Evolutionary conservation across 1,140 invertebrate species (phyloP).

Genomic region (Macrobrachium rosenbergii): DNA sequence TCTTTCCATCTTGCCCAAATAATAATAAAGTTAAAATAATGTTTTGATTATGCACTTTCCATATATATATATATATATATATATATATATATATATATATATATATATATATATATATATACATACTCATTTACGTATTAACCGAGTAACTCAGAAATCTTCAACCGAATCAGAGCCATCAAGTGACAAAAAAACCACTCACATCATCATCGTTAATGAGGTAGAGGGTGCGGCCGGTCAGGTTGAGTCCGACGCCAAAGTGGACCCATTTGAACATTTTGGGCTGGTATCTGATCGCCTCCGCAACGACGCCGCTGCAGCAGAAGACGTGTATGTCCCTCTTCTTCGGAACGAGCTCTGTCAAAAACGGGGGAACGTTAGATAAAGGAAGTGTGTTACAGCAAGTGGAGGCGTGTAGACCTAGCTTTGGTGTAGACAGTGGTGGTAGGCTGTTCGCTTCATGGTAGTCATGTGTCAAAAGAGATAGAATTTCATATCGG

Average conservation of each 20-base stretch:
- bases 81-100: neutral
- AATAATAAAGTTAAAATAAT: no score
- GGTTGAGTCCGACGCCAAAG: conserved; percentile 14
- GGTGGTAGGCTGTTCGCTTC: neutral
- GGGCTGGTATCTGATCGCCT: neutral
- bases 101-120: neutral
- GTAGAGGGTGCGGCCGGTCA: neutral
- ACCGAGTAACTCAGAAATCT: neutral
- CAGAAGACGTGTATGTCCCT: conserved; percentile 29
- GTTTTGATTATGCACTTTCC: neutral
- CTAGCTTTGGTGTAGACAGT: neutral
- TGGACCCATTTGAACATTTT: conserved; percentile 29
- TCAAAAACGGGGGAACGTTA: neutral
- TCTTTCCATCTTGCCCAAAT: no score
- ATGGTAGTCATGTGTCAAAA: no score
- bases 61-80: neutral
- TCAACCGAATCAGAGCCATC: neutral
- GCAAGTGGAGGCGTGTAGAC: no score
- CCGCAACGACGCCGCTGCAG: conserved; percentile 12
- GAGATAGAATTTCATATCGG: no score
- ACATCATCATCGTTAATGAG: conserved; percentile 12
- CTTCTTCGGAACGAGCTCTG: conserved; percentile 35
- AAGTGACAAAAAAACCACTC: neutral
- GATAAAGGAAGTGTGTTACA: neutral
- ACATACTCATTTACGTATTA: neutral